Conservation (phyloP, 1,140 invertebrate genomes). For the Pollicipes pollicipes region DNA sequence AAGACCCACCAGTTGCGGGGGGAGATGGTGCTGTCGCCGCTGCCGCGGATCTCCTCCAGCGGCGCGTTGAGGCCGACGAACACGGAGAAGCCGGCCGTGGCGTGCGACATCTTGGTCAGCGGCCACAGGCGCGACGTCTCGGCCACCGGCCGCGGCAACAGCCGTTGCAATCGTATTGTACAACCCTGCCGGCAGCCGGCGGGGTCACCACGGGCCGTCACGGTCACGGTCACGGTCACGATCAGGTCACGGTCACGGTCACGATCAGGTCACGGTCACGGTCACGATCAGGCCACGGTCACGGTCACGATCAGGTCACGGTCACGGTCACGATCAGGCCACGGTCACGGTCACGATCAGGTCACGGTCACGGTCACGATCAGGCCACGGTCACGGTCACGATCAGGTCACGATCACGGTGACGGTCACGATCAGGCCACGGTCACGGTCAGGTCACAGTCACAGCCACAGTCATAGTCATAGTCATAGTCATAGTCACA, state of each 20-base stretch:
- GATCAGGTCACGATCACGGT: too few species aligned
- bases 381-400: too few species aligned
- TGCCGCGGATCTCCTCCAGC: slow-evolving; percentile 24
- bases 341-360: too few species aligned
- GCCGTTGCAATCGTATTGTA: slow-evolving; percentile 16
- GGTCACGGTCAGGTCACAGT: too few species aligned
- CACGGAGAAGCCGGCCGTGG: slow-evolving; percentile 22
- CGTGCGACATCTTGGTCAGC: slow-evolving; percentile 19
- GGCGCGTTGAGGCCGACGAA: slow-evolving; percentile 28
- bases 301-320: too few species aligned
- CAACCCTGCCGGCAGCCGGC: slow-evolving; percentile 12
- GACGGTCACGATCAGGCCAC: too few species aligned
- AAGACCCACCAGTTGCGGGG: slow-evolving; percentile 27
- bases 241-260: slow-evolving; percentile 17
- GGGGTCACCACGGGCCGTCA: not conserved
- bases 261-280: too few species aligned
- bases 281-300: too few species aligned
- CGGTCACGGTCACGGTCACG: not conserved
- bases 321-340: too few species aligned
- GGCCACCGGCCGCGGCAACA: slow-evolving; percentile 25
- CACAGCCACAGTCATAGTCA: too few species aligned
- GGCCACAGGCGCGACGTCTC: slow-evolving; percentile 23
- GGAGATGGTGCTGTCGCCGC: slow-evolving; percentile 8
- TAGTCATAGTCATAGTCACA: too few species aligned
- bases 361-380: too few species aligned